phyloP scores from a whole-genome alignment of 2,888 invertebrate genomes.

The Pollenia labialis region DNA sequence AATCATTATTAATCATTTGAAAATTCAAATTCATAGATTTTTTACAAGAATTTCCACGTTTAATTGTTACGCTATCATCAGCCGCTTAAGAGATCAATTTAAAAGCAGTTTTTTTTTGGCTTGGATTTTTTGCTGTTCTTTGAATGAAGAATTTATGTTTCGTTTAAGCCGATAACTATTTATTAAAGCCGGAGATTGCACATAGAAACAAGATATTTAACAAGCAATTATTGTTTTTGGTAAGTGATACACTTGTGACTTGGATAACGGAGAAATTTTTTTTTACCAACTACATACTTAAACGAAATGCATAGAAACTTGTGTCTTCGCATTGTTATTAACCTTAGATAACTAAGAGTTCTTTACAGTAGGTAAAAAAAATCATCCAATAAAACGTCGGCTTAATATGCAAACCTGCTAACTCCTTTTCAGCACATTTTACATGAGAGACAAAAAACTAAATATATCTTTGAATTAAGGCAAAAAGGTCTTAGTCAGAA shows the following conservation, averaged over 20 bases:
- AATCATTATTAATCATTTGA: conserved; percentile 54
- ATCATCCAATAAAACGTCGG: no score
- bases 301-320: no score
- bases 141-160: not conserved
- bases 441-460: no score
- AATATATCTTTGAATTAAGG: no score
- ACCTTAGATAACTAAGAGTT: no score
- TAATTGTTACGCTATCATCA: conserved; percentile 12
- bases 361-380: no score
- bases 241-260: conserved; percentile 24
- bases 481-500: no score
- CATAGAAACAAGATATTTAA: conserved; percentile 71
- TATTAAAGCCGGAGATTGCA: conserved; percentile 78
- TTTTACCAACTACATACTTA: not conserved
- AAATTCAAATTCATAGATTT: conserved; percentile 48
- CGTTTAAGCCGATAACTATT: not conserved
- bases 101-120: not conserved
- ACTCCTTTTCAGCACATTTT: no score
- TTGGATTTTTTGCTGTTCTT: not conserved
- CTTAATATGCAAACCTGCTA: no score
- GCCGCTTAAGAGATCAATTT: conserved; percentile 12
- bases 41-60: conserved; percentile 57
- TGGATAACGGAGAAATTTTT: not conserved
- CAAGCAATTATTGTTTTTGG: conserved; percentile 64
- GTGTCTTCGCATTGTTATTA: no score